Evolutionary conservation across 2,113 vertebrate genomes (phyloP), one percentile per base, ranked within the genome.

Genomic region (Sprattus sprattus): DNA sequence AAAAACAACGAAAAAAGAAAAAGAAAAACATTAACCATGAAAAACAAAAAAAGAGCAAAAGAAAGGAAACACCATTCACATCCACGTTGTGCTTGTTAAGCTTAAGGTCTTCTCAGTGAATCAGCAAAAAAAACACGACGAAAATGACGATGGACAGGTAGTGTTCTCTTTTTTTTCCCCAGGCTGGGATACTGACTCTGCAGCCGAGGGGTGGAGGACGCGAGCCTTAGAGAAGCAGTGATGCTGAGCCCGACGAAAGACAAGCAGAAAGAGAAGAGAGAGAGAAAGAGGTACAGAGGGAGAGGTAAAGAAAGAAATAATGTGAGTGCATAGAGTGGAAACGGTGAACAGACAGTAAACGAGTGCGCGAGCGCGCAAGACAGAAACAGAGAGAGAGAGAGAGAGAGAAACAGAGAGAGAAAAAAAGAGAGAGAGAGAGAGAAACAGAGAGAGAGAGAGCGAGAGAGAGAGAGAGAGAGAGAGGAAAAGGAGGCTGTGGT

Each of bases 71-170:
- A 94, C 94, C 93, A 91, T 91, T 89, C 84, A 89, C 82, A 86
- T 83, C 89, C 86, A 93, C 90, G 86, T 93, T 94, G 95, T 94
- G 96, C 95, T 96, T 95, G 94, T 95, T 94, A 95, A 95, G 94
- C 95, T 95, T 96, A 87, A 95, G 95, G 95, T 95, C 93, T 92
- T 95, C 93, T 92, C 84, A 94, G 95, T 93, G 94, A 95, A 94
- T 95, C 93, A 84, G 85, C 50, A 25, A 64, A 22, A 22, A 81
- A 92, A 95, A 92, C 94, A 95, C 91, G 81, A 81, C 89, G 90
- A 92, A 87, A 86, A 91, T 92, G 92, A 94, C 85, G 89, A 89
- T n/a, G 32, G 89, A 87, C 85, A 81, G 82, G 84, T 94, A 95
- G 93, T 94, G 93, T 93, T 92, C 84, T 89, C 84, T 86, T 85